These are phyloP conservation scores for Paradisaea rubra DNA, from an alignment of 2,113 vertebrate species.

Conservation along the genomic window DNA sequence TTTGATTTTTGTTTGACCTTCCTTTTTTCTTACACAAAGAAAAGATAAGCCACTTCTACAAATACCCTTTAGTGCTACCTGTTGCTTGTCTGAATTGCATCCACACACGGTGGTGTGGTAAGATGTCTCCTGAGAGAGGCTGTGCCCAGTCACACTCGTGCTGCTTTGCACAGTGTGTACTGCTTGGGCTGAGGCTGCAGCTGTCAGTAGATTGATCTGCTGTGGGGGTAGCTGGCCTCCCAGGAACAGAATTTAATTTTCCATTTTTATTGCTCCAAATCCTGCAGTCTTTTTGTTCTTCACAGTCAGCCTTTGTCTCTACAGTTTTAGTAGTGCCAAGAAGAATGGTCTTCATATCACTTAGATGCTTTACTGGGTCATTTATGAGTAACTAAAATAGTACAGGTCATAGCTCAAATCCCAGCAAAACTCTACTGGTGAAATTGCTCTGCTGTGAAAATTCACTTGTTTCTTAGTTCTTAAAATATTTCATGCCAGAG, in stretches of 20 bases:
- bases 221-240: background rate
- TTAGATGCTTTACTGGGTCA: background rate
- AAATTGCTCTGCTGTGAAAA: background rate
- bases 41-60: background rate
- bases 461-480: background rate
- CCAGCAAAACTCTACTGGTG: background rate
- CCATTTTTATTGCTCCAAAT: background rate
- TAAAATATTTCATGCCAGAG: background rate
- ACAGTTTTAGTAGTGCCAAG: background rate
- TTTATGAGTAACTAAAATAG: background rate
- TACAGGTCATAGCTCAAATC: background rate
- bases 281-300: background rate
- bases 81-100: background rate
- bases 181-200: background rate
- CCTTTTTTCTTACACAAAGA: background rate
- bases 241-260: background rate
- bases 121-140: background rate
- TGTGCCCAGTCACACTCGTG: background rate
- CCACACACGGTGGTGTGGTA: background rate
- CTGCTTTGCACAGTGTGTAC: accelerated
- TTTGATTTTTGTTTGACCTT: background rate
- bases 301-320: background rate
- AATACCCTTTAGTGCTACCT: background rate
- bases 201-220: background rate
- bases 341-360: background rate